phyloP scores from a whole-genome alignment of 2,888 invertebrate species.

The Mythimna lalbum region DNA sequence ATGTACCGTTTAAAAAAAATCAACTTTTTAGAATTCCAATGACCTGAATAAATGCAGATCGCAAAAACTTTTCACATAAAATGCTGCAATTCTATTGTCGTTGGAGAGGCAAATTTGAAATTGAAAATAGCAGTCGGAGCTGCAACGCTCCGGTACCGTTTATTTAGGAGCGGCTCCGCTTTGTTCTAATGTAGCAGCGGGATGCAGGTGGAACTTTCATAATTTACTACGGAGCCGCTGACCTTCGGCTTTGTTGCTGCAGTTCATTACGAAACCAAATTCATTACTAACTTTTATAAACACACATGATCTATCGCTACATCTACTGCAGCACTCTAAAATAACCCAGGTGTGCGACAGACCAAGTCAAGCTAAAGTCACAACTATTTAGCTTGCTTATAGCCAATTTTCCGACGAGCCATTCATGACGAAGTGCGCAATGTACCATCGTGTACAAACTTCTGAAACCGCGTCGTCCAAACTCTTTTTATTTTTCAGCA shows the following conservation, averaged over 20 bases:
- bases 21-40: constrained; percentile 72
- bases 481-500: constrained; percentile 33
- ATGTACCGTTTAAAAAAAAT: constrained; percentile 62
- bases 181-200: constrained; percentile 78
- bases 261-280: constrained; percentile 44
- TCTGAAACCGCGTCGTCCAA: constrained; percentile 26
- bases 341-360: constrained; percentile 20
- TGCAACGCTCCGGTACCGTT: constrained; percentile 72
- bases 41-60: constrained; percentile 74
- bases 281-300: constrained; percentile 55
- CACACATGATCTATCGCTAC: constrained; percentile 18
- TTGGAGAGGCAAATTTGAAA: constrained; percentile 85
- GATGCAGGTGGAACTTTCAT: constrained; percentile 80
- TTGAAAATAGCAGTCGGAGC: constrained; percentile 84
- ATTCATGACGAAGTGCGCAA: constrained; percentile 8
- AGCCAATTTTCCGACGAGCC: constrained; percentile 6
- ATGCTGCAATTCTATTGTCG: constrained; percentile 82
- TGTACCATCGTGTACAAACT: constrained; percentile 12
- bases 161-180: constrained; percentile 78
- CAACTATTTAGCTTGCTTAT: constrained; percentile 14
- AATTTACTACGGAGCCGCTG: constrained; percentile 74
- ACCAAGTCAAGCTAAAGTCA: constrained; percentile 12
- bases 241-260: constrained; percentile 61
- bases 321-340: constrained; percentile 31
- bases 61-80: constrained; percentile 80